Evolutionary conservation across 1,140 invertebrate species (phyloP), one percentile per base, ranked within the genome.

Genomic region (Maniola jurtina): DNA sequence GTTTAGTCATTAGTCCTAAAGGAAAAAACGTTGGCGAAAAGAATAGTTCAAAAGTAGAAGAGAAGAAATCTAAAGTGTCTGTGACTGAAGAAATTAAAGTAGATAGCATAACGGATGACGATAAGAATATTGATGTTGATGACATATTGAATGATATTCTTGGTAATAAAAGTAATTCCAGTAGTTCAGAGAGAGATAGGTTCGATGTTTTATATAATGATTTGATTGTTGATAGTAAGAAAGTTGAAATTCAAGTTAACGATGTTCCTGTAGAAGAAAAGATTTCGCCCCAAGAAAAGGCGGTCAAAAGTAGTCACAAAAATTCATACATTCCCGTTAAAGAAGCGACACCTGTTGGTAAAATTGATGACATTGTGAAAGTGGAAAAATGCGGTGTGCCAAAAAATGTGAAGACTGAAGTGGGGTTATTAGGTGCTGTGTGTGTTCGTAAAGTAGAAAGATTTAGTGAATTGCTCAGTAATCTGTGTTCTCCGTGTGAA

Each of bases 381-480:
- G 66, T 83, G 76, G 75, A 83, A 73, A 75, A 61, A 64, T 72
- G 80, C 83, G 82, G 81, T 82, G 87, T 88, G 86, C 85, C 88
- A 90, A 88, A 86, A 77, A 76, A 76, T 68, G 64, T 81, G 70
- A 81, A 84, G 71, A 75, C 76, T 64, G 82, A 86, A 63, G 77
- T 83, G 35, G 82, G 86, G 8, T 80, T 90, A 59, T 77, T 90
- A 64, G 86, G 86, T 65, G 88, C 84, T 35, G 88, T 88, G 76
- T 90, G 88, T 88, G 86, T 90, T 70, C 82, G 83, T 63, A 89
- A 85, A 89, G 88, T 90, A 71, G 88, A 90, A 78, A 84, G 81
- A 63, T 90, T 90, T 64, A 90, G 88, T 90, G 88, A 90, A 73
- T 79, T 90, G 76, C 86, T 90, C 58, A 89, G 84, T 80, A 90